phyloP scores from a whole-genome alignment of 2,113 vertebrate genomes.

The Phrynocephalus versicolor region DNA sequence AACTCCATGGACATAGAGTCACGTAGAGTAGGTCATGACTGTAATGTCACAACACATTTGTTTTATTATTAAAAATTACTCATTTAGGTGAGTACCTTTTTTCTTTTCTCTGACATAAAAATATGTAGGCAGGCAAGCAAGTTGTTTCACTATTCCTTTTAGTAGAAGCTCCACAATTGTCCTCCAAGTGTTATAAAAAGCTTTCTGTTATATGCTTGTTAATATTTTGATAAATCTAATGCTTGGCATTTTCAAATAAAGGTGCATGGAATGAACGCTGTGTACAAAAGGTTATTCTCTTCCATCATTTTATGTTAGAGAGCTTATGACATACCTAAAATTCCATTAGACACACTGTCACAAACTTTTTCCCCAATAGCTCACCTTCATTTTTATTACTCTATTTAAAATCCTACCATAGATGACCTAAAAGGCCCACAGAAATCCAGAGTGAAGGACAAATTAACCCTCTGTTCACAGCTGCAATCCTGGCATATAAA shows the following conservation, averaged over 20 bases:
- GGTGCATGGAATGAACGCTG: neutral
- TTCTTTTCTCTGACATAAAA: no score
- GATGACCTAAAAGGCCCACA: neutral
- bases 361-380: neutral
- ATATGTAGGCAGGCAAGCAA: no score
- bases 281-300: neutral
- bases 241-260: neutral
- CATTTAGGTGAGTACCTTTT: no score
- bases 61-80: no score
- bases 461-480: neutral
- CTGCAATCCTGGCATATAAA: neutral
- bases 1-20: no score
- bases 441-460: neutral
- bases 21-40: no score
- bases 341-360: neutral
- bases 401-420: neutral
- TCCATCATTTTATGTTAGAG: neutral
- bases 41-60: no score
- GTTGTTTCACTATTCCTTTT: neutral
- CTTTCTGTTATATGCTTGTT: neutral
- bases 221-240: neutral
- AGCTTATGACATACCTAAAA: neutral
- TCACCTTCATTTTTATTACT: conserved; percentile 7
- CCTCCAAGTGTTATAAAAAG: neutral
- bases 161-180: neutral